Percentiles rank a stretch among this genome's conserved stretches.
Conservation (phyloP, 1,140 invertebrate species). For the Drosophila ananassae region DNA sequence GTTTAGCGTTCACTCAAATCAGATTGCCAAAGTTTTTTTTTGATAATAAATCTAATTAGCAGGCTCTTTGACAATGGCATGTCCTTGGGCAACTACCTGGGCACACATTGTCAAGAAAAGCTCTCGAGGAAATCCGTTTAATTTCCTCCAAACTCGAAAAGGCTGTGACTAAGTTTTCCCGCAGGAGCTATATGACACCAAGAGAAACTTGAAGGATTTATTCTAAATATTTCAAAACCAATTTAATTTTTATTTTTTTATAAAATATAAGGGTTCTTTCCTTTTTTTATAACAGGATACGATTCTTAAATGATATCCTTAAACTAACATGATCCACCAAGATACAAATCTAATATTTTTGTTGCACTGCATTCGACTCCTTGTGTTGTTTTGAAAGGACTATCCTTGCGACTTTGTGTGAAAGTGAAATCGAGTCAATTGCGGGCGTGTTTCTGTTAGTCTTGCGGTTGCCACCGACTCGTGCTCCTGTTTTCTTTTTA, state of each 20-base stretch:
- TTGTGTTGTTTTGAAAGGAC: constrained; percentile 13
- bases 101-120: constrained; percentile 45
- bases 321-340: too few relatives aligned
- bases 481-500: constrained; percentile 21
- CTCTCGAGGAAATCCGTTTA: constrained; percentile 70
- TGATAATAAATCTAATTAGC: constrained; percentile 41
- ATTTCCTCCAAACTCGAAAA: constrained; percentile 52
- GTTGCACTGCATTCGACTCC: constrained; percentile 4
- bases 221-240: not conserved
- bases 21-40: not conserved
- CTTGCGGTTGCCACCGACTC: constrained; percentile 59
- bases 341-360: not conserved
- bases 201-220: not conserved
- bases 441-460: constrained; percentile 73
- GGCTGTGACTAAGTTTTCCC: constrained; percentile 32
- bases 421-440: constrained; percentile 72
- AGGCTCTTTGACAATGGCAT: constrained; percentile 24
- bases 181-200: not conserved
- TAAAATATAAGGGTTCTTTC: too few relatives aligned
- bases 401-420: constrained; percentile 31
- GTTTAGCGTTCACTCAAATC: not conserved
- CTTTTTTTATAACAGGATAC: too few relatives aligned
- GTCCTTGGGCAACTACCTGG: constrained; percentile 25
- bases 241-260: not conserved
- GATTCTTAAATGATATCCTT: too few relatives aligned